Evolutionary conservation across 2,888 invertebrate species (phyloP).

Genomic region (Glyphotaelius pellucidus): DNA sequence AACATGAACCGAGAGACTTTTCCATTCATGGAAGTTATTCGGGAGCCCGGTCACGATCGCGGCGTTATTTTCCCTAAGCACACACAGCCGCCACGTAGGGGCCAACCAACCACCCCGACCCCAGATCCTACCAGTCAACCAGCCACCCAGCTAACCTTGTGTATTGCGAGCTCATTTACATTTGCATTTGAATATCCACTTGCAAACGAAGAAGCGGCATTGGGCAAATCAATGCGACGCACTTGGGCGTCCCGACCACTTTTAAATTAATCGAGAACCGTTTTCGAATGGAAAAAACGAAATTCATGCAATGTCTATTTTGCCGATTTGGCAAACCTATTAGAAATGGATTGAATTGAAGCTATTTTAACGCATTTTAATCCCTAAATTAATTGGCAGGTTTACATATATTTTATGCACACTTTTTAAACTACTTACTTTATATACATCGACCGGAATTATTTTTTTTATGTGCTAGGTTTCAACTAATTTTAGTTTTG

Average conservation of each 20-base stretch:
- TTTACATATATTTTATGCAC: neutral
- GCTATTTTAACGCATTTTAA: neutral
- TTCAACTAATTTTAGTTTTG: too few relatives aligned
- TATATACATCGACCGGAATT: too few relatives aligned
- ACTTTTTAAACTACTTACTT: too few relatives aligned
- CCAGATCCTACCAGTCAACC: slow-evolving; percentile 12
- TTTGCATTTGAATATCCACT: slow-evolving; percentile 21
- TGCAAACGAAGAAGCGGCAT: neutral
- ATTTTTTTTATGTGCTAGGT: too few relatives aligned
- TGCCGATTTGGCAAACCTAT: neutral
- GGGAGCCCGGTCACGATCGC: slow-evolving; percentile 63
- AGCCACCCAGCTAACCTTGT: neutral
- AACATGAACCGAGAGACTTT: slow-evolving; percentile 54
- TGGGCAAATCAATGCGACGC: slow-evolving; percentile 25
- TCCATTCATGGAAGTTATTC: slow-evolving; percentile 56
- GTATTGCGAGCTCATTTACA: slow-evolving; percentile 33
- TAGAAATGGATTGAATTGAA: neutral
- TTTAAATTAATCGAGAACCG: neutral
- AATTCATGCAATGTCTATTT: neutral
- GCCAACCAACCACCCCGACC: slow-evolving; percentile 15
- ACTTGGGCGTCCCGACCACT: neutral
- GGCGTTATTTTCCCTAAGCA: slow-evolving; percentile 65
- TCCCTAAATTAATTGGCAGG: neutral
- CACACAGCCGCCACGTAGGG: slow-evolving; percentile 57
- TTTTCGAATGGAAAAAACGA: neutral